Conservation (phyloP, 2,888 invertebrate genomes). For the Campoplex nolae region DNA sequence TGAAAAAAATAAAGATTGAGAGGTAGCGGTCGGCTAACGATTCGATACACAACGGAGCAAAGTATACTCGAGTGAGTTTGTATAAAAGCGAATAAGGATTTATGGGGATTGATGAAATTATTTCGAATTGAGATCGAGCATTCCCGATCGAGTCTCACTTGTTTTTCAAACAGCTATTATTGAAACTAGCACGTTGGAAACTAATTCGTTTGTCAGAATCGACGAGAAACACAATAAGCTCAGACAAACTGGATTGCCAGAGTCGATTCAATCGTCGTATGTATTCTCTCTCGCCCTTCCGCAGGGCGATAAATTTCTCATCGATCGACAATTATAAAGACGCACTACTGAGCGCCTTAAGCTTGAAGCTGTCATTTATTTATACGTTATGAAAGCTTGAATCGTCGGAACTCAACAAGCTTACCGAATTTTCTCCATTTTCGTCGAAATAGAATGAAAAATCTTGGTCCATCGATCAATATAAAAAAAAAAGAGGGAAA, state of each 20-base stretch:
- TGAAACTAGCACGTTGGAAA: slow-evolving; percentile 19
- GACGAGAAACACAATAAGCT: slow-evolving; percentile 32
- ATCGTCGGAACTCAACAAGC: no score
- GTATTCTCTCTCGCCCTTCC: not conserved
- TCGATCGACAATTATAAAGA: not conserved
- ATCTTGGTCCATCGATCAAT: no score
- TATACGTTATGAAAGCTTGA: no score
- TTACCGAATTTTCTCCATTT: no score
- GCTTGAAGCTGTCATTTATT: no score
- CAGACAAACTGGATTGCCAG: slow-evolving; percentile 58
- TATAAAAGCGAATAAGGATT: slow-evolving; percentile 7
- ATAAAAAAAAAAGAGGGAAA: no score
- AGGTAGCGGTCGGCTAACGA: not conserved
- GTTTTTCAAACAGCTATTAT: not conserved
- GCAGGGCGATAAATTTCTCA: slow-evolving; percentile 6
- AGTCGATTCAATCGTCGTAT: slow-evolving; percentile 44
- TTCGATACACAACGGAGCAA: not conserved
- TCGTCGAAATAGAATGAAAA: no score
- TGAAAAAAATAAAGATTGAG: no score
- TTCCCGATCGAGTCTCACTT: not conserved
- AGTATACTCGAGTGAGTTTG: not conserved
- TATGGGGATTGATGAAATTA: not conserved
- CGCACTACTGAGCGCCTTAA: not conserved
- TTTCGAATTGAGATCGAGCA: slow-evolving; percentile 2
- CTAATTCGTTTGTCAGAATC: slow-evolving; percentile 4